Base-by-base conservation (phyloP, 2,888 invertebrate genomes). In the Lycophotia porphyrea region DNA sequence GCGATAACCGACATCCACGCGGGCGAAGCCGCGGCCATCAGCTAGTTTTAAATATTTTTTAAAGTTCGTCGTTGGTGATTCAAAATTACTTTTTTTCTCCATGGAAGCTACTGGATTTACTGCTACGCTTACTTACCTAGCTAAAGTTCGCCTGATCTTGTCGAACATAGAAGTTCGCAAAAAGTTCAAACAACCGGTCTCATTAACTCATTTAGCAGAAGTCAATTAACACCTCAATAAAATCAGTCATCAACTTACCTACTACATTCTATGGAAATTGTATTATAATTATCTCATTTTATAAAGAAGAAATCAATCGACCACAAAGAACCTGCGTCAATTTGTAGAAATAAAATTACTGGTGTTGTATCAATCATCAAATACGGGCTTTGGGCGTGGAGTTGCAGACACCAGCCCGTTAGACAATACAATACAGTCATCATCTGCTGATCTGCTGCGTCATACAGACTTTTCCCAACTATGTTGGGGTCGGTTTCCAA, bases 331-430 rank as follows among this genome's bases (percentile, higher is more conserved):
- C n/a, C n/a, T 36, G 39, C 34, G 52, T 47, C 67, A 64, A 78
- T 78, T 78, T 72, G 71, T 69, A 61, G 8, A 27, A 42, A 61
- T 24, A 21, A 42, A 79, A 61, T 24, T 63, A 42, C 15, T 87
- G 78, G 85, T 80, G 90, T 90, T 89, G 88, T 89, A 88, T 63
- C 15, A n/a, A 31, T 31, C 31, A 11, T 52, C n/a, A n/a, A 24
- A 49, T 49, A 49, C 21, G 47, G 21, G 47, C 8, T 47, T 21
- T 21, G 47, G 21, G 0, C 21, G 18, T 8, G 49, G 3, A 47
- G 47, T 47, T 47, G 8, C 21, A 8, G 8, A 47, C 21, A 47
- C 47, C 47, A 47, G 8, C 3, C 8, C 21, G 21, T 47, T 47
- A 47, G 7, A 47, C 7, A 47, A 47, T 21, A 47, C 7, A 47